Conservation (phyloP, 2,113 vertebrate genomes). For the Microtus ochrogaster region DNA sequence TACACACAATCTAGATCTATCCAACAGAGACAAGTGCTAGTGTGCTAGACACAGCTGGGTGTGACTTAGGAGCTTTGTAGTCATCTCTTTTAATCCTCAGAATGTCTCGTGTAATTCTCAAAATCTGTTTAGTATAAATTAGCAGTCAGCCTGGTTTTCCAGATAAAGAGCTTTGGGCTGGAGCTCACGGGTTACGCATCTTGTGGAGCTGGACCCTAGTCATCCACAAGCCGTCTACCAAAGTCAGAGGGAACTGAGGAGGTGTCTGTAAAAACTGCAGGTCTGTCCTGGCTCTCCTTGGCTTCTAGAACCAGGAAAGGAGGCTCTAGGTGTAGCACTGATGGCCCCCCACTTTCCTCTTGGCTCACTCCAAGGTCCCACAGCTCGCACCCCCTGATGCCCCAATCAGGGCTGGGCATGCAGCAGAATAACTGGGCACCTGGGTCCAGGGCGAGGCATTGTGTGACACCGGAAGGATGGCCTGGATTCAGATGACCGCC, state of each 20-base stretch:
- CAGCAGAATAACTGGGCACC: not conserved
- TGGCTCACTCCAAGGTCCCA: not conserved
- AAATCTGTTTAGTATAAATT: not conserved
- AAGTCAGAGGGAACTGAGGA: not conserved
- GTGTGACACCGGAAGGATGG: constrained; percentile 26
- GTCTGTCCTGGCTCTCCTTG: not conserved
- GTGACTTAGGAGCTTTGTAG: constrained; percentile 12
- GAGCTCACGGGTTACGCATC: not conserved
- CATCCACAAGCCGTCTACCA: not conserved
- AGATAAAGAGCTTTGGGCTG: not conserved
- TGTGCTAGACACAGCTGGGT: not conserved
- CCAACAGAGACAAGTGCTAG: not conserved
- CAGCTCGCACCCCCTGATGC: not conserved
- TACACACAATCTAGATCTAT: not conserved
- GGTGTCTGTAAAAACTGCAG: not conserved
- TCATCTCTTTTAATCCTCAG: constrained; percentile 13
- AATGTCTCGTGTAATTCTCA: constrained; percentile 16
- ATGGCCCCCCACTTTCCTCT: not conserved
- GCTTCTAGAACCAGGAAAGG: not conserved
- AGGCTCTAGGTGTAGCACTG: not conserved
- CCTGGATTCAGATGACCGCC: not conserved
- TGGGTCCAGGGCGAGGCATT: not conserved
- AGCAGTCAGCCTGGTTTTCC: not conserved
- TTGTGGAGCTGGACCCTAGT: not conserved
- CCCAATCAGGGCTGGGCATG: constrained; percentile 68